These are phyloP conservation scores for Onychomys arenicola DNA, from an alignment of 2,797 vertebrate genomes.

Conservation along the genomic window DNA sequence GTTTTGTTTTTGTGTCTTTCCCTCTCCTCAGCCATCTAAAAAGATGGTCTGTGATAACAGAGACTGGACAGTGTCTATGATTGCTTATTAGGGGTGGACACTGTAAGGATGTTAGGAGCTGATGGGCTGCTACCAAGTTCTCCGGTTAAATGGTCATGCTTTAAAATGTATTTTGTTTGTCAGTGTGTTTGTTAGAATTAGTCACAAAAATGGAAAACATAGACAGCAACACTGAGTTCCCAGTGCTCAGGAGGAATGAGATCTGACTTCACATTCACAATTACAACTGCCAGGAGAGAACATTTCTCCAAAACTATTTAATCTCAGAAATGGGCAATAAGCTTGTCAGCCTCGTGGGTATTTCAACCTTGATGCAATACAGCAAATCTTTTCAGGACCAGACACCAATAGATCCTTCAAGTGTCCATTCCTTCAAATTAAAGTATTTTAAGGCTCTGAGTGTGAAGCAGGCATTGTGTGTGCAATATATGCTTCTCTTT, in stretches of 20 bases:
- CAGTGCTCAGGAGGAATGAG: slow-evolving; percentile 43
- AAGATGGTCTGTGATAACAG: slow-evolving; percentile 50
- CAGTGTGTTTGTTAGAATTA: slow-evolving; percentile 48
- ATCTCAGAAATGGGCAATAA: slow-evolving; percentile 70
- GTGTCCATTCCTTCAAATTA: slow-evolving; percentile 62
- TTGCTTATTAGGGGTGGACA: neutral
- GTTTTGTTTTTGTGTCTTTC: neutral
- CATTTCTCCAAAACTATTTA: slow-evolving; percentile 76
- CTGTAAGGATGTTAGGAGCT: neutral
- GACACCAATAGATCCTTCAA: slow-evolving; percentile 58
- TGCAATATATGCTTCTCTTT: slow-evolving; percentile 31
- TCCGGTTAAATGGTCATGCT: slow-evolving; percentile 49
- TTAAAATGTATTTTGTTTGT: neutral
- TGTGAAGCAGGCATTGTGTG: slow-evolving; percentile 34
- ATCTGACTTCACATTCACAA: slow-evolving; percentile 74
- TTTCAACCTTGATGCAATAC: slow-evolving; percentile 71
- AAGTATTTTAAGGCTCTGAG: slow-evolving; percentile 57
- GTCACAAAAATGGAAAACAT: slow-evolving; percentile 28
- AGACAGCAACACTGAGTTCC: slow-evolving; percentile 59
- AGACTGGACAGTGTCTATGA: neutral
- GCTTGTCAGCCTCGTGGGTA: slow-evolving; percentile 70
- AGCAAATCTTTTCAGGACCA: slow-evolving; percentile 61
- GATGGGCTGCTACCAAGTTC: slow-evolving; percentile 27
- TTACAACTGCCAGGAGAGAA: slow-evolving; percentile 72
- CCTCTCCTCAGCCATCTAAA: slow-evolving; percentile 9